Conservation (phyloP, 1,140 invertebrate species). For the Piezodorus guildinii region DNA sequence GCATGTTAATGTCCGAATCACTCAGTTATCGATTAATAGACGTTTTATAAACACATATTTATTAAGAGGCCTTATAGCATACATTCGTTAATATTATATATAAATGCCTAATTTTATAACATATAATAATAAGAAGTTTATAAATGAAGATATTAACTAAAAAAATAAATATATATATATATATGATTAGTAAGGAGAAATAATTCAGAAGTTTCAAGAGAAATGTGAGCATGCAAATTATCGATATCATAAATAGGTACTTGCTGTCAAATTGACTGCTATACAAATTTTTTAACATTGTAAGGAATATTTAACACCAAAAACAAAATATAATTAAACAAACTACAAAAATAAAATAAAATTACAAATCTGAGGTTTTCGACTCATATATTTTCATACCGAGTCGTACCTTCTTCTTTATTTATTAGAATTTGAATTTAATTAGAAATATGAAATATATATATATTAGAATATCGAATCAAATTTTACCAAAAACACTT, state of each 20-base stretch:
- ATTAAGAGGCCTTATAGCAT: slow-evolving; percentile 15
- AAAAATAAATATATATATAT: not conserved
- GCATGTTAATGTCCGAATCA: too few relatives aligned
- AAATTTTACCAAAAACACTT: too few relatives aligned
- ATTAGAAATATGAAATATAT: too few relatives aligned
- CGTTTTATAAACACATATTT: not conserved
- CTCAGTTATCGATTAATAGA: not conserved
- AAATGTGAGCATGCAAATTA: not conserved
- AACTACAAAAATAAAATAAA: not conserved
- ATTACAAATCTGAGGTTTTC: too few relatives aligned
- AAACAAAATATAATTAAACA: too few relatives aligned
- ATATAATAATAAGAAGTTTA: slow-evolving; percentile 1
- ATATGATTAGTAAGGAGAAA: too few relatives aligned
- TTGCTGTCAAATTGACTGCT: slow-evolving; percentile 5
- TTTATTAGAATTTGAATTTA: too few relatives aligned
- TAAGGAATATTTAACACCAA: slow-evolving; percentile 3
- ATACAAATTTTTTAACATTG: too few relatives aligned
- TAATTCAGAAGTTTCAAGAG: too few relatives aligned
- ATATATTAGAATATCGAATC: too few relatives aligned
- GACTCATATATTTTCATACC: too few relatives aligned
- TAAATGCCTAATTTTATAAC: slow-evolving; percentile 16
- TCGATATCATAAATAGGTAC: not conserved
- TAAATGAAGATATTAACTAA: not conserved
- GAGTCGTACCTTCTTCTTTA: too few relatives aligned
- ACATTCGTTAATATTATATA: slow-evolving; percentile 5